phyloP scores from a whole-genome alignment of 2,888 invertebrate species.

The Osedax fenrisi region DNA sequence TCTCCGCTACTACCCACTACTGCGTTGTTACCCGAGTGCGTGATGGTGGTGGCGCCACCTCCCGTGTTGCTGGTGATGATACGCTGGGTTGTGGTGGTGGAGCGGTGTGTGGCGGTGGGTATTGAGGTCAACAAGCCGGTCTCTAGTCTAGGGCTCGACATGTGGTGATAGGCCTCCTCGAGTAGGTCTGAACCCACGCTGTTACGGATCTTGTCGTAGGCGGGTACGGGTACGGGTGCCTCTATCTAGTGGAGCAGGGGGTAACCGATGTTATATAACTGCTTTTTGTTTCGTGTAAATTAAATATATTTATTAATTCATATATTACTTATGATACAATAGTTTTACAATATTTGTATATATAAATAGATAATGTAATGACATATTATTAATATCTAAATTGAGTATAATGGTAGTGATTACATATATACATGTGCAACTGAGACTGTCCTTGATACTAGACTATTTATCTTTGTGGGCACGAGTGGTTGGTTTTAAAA shows the following conservation, averaged over 20 bases:
- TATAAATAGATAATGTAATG: no score
- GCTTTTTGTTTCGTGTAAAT: no score
- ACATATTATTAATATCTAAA: no score
- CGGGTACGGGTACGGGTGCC: constrained; percentile 35
- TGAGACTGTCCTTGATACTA: no score
- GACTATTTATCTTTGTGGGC: no score
- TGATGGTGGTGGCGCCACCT: neutral
- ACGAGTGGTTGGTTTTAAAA: no score
- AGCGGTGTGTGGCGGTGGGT: neutral
- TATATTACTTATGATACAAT: no score
- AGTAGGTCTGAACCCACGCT: neutral
- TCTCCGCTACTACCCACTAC: neutral
- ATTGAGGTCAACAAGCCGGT: neutral
- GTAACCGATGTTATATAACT: no score
- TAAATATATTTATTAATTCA: no score
- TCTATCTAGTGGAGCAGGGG: constrained; percentile 35
- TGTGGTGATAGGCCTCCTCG: neutral
- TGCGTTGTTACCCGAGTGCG: neutral
- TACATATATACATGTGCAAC: no score
- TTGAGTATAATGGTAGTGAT: no score
- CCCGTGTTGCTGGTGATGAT: neutral
- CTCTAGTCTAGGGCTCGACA: neutral
- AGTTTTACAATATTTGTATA: no score
- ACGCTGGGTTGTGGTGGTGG: neutral
- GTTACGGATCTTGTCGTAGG: constrained; percentile 33